A percentile compares a stretch with the other conserved stretches of the same genome.
Conservation (phyloP, 2,113 vertebrate species). For the Saccopteryx bilineata region DNA sequence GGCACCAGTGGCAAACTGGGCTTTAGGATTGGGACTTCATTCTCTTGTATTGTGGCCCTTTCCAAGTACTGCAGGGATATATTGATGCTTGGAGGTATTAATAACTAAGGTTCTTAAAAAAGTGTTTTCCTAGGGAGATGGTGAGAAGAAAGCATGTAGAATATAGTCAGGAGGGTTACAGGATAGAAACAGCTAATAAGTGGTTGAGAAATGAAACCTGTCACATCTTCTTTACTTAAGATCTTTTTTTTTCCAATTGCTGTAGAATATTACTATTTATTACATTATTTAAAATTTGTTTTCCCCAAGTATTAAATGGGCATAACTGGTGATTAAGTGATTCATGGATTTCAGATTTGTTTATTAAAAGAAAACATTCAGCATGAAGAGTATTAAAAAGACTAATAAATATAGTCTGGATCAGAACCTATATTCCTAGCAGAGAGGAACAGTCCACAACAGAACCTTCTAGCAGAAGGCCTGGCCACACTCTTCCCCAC, state of each 20-base stretch:
- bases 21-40: not conserved
- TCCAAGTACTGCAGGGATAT: not conserved
- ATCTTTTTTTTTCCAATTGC: not conserved
- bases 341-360: not conserved
- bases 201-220: not conserved
- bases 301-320: not conserved
- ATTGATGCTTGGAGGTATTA: not conserved
- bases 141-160: not conserved
- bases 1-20: not conserved
- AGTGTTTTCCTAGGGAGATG: not conserved
- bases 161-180: not conserved
- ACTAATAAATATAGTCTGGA: not conserved
- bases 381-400: not conserved
- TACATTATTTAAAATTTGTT: not conserved
- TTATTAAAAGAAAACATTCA: not conserved
- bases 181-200: not conserved
- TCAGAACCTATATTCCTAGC: not conserved
- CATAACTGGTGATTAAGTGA: not conserved
- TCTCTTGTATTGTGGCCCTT: not conserved
- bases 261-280: not conserved
- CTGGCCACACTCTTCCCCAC: not conserved
- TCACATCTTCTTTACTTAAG: not conserved
- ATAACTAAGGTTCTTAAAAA: not conserved
- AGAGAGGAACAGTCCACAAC: not conserved
- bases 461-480: not conserved